Evolutionary conservation across 2,888 invertebrate genomes (phyloP).

Genomic region (Lordiphosa fenestrarum): DNA sequence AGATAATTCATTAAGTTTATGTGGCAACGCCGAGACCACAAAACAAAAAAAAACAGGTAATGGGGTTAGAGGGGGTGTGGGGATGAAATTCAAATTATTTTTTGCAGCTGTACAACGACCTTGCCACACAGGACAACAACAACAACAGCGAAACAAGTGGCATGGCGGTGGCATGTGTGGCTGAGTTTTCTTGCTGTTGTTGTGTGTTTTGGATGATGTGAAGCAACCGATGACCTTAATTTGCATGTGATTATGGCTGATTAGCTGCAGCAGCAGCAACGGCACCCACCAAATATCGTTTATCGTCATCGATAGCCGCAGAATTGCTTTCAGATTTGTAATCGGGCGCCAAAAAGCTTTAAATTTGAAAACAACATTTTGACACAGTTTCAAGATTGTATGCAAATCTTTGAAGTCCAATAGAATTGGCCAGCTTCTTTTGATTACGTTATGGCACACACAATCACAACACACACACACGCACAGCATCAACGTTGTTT

Average conservation of each 20-base stretch:
- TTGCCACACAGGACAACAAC: not conserved
- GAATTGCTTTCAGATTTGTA: constrained; percentile 11
- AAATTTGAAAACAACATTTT: constrained; percentile 18
- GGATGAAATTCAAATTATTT: too few relatives aligned
- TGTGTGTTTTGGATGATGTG: constrained; percentile 6
- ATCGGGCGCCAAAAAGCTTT: constrained; percentile 24
- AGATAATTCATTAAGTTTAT: constrained; percentile 5
- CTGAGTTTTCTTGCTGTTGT: constrained; percentile 10
- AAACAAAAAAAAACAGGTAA: constrained; percentile 3
- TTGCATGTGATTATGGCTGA: constrained; percentile 35
- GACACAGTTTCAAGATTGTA: not conserved
- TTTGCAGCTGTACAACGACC: too few relatives aligned
- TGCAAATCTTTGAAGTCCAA: not conserved
- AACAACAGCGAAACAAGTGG: constrained; percentile 2
- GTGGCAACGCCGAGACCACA: constrained; percentile 5
- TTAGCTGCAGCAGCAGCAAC: constrained; percentile 7
- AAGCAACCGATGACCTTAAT: constrained; percentile 21
- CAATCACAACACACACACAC: constrained; percentile 10
- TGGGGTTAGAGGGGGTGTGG: constrained; percentile 2
- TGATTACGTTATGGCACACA: constrained; percentile 4
- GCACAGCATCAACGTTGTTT: constrained; percentile 23
- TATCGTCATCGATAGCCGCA: constrained; percentile 19
- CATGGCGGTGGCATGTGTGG: not conserved
- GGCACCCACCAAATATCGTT: constrained; percentile 4
- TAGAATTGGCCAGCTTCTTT: not conserved